Evolutionary conservation across 2,797 vertebrate genomes (phyloP).

Genomic region (Tauraco hartlaubi): DNA sequence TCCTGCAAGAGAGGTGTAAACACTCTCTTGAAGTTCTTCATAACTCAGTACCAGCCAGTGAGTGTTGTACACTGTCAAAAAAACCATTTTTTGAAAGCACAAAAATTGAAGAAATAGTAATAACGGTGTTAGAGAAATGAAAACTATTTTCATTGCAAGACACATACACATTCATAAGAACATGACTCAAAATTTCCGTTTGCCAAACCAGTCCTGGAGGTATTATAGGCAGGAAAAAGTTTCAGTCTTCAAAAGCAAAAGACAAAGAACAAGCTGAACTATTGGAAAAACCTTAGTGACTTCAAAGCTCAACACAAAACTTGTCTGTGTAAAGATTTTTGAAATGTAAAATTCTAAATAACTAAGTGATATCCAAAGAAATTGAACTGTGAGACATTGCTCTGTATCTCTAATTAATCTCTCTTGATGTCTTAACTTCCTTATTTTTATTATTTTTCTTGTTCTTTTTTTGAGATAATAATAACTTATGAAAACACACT

Average conservation of each 20-base stretch:
- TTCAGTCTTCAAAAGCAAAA: background rate
- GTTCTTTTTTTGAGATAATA: background rate
- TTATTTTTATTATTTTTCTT: background rate
- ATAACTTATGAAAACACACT: background rate
- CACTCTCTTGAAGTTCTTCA: background rate
- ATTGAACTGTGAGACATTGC: background rate
- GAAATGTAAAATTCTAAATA: background rate
- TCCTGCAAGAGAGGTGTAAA: background rate
- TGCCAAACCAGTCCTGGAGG: background rate
- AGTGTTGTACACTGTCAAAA: background rate
- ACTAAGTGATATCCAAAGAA: background rate
- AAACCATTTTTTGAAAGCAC: background rate
- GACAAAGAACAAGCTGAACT: background rate
- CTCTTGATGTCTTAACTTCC: background rate
- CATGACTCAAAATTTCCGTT: background rate
- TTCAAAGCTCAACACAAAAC: background rate
- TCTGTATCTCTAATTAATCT: background rate
- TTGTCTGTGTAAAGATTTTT: background rate
- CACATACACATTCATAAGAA: background rate
- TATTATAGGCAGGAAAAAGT: background rate
- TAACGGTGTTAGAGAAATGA: background rate
- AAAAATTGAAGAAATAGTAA: background rate
- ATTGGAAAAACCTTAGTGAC: background rate
- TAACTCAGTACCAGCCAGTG: background rate
- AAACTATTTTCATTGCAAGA: background rate